Evolutionary conservation across 2,888 invertebrate species (phyloP).

Genomic region (Trimorus sp.): DNA sequence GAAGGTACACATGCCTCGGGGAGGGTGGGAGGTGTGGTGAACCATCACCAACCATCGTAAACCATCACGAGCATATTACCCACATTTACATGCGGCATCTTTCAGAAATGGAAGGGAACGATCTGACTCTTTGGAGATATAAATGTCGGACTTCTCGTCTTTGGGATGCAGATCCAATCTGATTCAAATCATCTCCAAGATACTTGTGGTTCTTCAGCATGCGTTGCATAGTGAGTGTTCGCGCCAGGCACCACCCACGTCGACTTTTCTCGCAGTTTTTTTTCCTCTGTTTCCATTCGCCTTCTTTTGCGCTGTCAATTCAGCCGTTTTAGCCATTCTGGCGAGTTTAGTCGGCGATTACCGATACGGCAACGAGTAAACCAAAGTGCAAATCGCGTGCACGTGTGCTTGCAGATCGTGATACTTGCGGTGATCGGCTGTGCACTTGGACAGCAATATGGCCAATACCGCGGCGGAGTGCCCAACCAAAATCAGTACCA

Average conservation of each 20-base stretch:
- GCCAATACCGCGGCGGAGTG: slow-evolving; percentile 65
- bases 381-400: slow-evolving; percentile 51
- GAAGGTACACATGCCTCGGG: slow-evolving; percentile 35
- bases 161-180: slow-evolving; percentile 77
- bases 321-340: background rate
- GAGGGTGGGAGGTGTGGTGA: slow-evolving; percentile 65
- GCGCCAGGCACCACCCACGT: slow-evolving; percentile 53
- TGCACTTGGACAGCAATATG: slow-evolving; percentile 73
- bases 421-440: slow-evolving; percentile 72
- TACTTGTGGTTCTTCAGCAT: slow-evolving; percentile 69
- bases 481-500: slow-evolving; percentile 73
- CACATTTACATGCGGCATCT: slow-evolving; percentile 69
- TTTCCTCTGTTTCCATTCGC: slow-evolving; percentile 3
- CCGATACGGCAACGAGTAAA: slow-evolving; percentile 26
- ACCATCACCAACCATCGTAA: slow-evolving; percentile 63
- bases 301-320: slow-evolving; percentile 1
- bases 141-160: slow-evolving; percentile 76
- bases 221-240: slow-evolving; percentile 79
- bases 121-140: slow-evolving; percentile 77
- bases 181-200: slow-evolving; percentile 74
- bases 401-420: slow-evolving; percentile 74
- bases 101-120: slow-evolving; percentile 77
- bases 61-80: slow-evolving; percentile 65
- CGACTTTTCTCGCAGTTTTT: slow-evolving; percentile 4
- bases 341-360: no score